Conservation (phyloP, 1,140 invertebrate genomes). For the Tribolium madens region DNA sequence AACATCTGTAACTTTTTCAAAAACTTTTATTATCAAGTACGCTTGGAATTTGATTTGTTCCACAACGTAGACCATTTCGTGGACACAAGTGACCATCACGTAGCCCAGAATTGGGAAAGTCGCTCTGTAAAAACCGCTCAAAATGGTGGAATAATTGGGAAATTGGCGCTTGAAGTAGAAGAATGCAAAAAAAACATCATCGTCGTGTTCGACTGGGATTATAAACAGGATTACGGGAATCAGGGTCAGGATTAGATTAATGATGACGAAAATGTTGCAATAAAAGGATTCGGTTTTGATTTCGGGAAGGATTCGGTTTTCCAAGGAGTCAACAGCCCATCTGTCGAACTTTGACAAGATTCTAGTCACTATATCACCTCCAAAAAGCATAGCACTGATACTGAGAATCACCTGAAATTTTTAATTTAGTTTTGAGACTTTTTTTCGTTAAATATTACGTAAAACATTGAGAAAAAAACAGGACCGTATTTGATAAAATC, state of each 20-base stretch:
- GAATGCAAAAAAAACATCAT: background rate
- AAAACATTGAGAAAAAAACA: background rate
- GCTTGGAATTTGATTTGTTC: background rate
- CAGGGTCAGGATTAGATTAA: background rate
- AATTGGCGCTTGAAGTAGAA: background rate
- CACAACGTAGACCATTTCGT: background rate
- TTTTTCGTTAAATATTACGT: background rate
- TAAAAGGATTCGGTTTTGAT: background rate
- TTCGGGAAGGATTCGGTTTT: background rate
- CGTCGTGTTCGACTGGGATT: background rate
- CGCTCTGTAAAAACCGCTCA: background rate
- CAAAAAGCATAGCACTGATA: background rate
- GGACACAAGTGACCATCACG: background rate
- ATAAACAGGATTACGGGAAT: background rate
- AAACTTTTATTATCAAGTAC: background rate
- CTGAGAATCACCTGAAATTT: background rate
- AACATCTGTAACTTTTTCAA: background rate
- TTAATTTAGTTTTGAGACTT: too few relatives aligned
- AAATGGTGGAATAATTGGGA: background rate
- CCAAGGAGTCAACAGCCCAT: background rate
- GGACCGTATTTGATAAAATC: background rate
- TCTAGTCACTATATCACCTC: background rate
- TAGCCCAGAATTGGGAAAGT: background rate
- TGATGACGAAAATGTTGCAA: background rate
- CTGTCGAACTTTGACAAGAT: background rate